Conservation (phyloP, 2,888 invertebrate genomes). For the Mythimna vitellina region DNA sequence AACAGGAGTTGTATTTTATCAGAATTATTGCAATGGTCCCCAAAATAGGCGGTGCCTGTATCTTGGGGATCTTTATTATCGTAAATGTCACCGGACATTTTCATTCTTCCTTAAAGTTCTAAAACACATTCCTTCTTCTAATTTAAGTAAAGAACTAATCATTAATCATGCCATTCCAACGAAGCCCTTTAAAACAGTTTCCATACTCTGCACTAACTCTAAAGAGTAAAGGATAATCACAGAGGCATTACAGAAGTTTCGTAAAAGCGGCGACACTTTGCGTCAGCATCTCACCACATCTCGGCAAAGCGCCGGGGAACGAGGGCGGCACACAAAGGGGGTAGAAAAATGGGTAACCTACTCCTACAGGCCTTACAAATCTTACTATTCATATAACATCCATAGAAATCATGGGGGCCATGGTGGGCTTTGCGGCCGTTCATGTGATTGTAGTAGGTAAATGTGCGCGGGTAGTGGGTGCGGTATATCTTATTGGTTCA, state of each 20-base stretch:
- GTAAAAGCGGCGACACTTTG: conserved; percentile 62
- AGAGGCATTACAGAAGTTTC: conserved; percentile 59
- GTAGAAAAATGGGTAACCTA: conserved; percentile 70
- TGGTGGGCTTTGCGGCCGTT: conserved; percentile 26
- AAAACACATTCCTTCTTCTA: background rate
- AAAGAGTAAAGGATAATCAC: conserved; percentile 58
- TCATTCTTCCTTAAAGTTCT: background rate
- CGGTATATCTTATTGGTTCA: background rate
- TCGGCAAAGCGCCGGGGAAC: conserved; percentile 67
- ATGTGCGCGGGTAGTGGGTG: background rate
- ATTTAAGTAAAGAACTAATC: conserved; percentile 5
- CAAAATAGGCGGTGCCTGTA: too few relatives aligned
- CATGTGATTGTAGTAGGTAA: conserved; percentile 7
- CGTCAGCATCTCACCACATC: conserved; percentile 64
- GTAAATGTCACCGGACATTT: background rate
- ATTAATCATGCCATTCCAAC: background rate
- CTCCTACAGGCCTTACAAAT: conserved; percentile 62
- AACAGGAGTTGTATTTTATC: too few relatives aligned
- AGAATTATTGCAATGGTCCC: too few relatives aligned
- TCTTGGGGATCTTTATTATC: too few relatives aligned
- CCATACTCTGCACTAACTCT: conserved; percentile 18
- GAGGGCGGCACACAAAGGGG: conserved; percentile 69
- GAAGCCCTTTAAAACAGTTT: conserved; percentile 12
- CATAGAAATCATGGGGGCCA: conserved; percentile 56
- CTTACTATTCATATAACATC: conserved; percentile 56